A percentile compares a stretch with the other conserved stretches of the same genome.
Conservation (phyloP, 1,140 invertebrate species). For the Danaus plexippus region DNA sequence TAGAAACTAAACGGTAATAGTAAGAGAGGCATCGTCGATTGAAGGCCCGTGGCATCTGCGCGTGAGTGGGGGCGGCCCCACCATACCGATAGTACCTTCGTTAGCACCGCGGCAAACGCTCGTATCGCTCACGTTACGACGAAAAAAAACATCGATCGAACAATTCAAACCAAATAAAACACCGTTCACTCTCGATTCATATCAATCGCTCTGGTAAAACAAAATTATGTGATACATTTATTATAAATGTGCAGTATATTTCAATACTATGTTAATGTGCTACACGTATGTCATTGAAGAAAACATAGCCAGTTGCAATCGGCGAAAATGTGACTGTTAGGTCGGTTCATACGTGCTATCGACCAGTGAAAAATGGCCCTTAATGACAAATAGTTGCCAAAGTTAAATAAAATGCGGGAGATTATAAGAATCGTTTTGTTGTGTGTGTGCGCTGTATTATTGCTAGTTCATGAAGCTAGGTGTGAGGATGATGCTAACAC, state of each 20-base stretch:
- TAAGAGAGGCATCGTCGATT: conserved; percentile 35
- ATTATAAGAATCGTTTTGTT: conserved; percentile 51
- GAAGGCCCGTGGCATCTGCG: conserved; percentile 41
- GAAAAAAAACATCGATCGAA: conserved; percentile 31
- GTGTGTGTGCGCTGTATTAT: conserved; percentile 49
- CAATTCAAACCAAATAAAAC: conserved; percentile 9
- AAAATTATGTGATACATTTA: too few relatives aligned
- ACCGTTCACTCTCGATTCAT: not conserved
- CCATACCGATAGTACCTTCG: conserved; percentile 50
- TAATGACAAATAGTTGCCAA: conserved; percentile 35
- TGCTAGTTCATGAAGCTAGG: conserved; percentile 34
- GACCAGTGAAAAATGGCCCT: conserved; percentile 49
- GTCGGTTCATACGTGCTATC: conserved; percentile 32
- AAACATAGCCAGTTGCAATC: conserved; percentile 36
- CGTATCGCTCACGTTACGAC: conserved; percentile 29
- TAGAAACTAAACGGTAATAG: conserved; percentile 28
- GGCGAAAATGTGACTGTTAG: conserved; percentile 64
- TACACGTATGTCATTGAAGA: conserved; percentile 38
- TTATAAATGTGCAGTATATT: conserved; percentile 13
- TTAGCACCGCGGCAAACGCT: conserved; percentile 25
- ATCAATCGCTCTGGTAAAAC: too few relatives aligned
- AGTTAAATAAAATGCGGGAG: conserved; percentile 54
- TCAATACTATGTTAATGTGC: conserved; percentile 28
- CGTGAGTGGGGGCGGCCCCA: conserved; percentile 39
- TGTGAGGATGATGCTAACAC: conserved; percentile 37